Percentiles rank a stretch among this genome's conserved stretches.
Evolutionary conservation across 2,888 invertebrate species (phyloP).

Genomic region (Pristionchus entomophagus): DNA sequence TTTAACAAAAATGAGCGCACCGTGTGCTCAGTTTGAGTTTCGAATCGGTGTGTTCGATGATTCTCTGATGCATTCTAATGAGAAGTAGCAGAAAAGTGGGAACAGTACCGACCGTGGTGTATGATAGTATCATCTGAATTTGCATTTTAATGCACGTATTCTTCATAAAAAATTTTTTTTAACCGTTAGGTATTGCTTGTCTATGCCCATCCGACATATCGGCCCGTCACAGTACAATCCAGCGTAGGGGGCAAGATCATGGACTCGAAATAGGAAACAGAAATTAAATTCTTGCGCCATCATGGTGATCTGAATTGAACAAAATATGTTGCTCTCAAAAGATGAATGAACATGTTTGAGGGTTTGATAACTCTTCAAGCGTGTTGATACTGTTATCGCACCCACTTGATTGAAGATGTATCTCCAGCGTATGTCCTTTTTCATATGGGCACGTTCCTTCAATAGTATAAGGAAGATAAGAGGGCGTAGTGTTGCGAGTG

Average conservation of each 20-base stretch:
- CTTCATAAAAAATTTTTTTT: no score
- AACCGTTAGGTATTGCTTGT: not conserved
- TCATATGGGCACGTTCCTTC: not conserved
- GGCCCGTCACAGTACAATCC: conserved; percentile 7
- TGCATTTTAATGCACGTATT: no score
- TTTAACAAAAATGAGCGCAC: not conserved
- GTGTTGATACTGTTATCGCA: no score
- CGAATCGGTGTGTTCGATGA: not conserved
- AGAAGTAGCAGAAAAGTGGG: not conserved
- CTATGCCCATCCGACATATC: not conserved
- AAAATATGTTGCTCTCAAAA: no score
- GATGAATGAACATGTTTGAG: no score
- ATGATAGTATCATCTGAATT: not conserved
- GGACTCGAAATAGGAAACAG: not conserved
- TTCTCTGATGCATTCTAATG: not conserved
- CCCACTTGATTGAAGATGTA: not conserved
- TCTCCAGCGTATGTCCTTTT: not conserved
- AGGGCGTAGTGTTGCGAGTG: not conserved
- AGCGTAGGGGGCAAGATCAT: not conserved
- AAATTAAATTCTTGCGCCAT: not conserved
- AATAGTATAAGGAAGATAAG: not conserved
- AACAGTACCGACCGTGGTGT: not conserved
- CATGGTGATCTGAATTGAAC: not conserved
- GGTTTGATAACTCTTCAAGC: no score
- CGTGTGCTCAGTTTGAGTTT: not conserved